These are phyloP conservation scores for Pyrocephalus nanus DNA, from an alignment of 2,797 vertebrate species.

Conservation along the genomic window DNA sequence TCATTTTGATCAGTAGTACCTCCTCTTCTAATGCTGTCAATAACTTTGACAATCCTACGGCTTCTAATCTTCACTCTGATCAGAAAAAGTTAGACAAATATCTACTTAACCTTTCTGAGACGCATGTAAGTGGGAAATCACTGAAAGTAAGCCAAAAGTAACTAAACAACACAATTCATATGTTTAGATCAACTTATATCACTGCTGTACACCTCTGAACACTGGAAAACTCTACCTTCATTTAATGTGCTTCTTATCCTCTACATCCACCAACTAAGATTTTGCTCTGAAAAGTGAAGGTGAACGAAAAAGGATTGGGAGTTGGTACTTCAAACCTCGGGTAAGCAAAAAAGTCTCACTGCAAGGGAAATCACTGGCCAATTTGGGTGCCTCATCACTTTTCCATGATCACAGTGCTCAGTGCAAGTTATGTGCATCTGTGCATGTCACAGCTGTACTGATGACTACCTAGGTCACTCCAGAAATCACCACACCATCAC, in stretches of 20 bases:
- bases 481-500: not conserved
- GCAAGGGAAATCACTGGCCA: accelerated
- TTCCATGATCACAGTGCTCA: accelerated
- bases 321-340: not conserved
- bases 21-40: not conserved
- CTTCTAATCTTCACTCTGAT: not conserved
- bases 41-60: not conserved
- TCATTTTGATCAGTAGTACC: not conserved
- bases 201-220: accelerated
- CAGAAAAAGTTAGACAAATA: not conserved
- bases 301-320: not conserved
- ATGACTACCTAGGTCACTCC: accelerated
- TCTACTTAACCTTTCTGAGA: not conserved
- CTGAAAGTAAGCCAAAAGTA: not conserved
- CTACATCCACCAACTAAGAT: not conserved
- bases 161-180: not conserved
- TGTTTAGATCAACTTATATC: not conserved
- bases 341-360: not conserved
- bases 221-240: not conserved
- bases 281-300: not conserved
- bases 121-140: not conserved
- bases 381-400: not conserved
- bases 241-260: not conserved
- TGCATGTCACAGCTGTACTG: accelerated
- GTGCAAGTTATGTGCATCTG: not conserved